A percentile compares a stretch with the other conserved stretches of the same genome.
Conservation (phyloP, 2,888 invertebrate genomes). For the Itoplectis maculator region DNA sequence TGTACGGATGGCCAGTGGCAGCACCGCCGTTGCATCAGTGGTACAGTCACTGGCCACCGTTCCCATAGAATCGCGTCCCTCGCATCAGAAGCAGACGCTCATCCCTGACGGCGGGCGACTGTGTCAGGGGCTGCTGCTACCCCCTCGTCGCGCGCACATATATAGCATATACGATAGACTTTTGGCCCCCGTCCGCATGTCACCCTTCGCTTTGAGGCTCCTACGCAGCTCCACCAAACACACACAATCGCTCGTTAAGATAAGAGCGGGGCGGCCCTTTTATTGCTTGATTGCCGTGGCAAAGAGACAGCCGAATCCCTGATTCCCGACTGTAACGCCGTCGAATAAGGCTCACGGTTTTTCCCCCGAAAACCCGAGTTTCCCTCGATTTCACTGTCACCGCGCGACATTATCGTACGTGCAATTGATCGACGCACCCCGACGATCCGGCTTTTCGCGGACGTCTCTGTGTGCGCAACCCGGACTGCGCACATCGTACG, state of each 20-base stretch:
- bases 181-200: constrained; percentile 55
- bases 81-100: constrained; percentile 48
- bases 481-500: background rate
- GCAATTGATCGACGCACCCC: constrained; percentile 65
- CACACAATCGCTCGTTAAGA: constrained; percentile 76
- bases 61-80: constrained; percentile 8
- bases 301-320: constrained; percentile 56
- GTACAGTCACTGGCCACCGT: background rate
- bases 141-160: constrained; percentile 50
- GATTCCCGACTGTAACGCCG: constrained; percentile 62
- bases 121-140: constrained; percentile 5
- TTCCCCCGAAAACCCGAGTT: constrained; percentile 27
- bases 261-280: constrained; percentile 68
- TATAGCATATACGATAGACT: constrained; percentile 61
- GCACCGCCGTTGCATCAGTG: constrained; percentile 19
- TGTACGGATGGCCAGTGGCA: background rate
- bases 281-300: constrained; percentile 71
- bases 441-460: background rate
- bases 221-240: constrained; percentile 60
- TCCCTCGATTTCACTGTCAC: constrained; percentile 45
- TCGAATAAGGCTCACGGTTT: constrained; percentile 28
- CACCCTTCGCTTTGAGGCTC: constrained; percentile 58
- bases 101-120: constrained; percentile 15
- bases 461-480: background rate
- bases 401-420: constrained; percentile 64